Conservation (phyloP, 2,888 invertebrate species). For the Siphlonurus alternatus region DNA sequence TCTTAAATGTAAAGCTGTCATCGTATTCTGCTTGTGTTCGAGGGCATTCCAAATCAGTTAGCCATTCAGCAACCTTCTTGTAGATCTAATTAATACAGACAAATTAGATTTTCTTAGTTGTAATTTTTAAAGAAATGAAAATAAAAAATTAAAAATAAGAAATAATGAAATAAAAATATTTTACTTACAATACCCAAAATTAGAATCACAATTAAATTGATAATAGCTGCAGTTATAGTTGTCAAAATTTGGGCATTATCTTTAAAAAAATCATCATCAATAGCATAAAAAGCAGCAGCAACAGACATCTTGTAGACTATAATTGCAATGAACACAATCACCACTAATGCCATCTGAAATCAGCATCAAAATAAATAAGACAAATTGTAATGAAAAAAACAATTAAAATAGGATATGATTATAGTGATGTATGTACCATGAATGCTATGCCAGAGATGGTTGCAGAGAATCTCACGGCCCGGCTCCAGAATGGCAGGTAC, state of each 20-base stretch:
- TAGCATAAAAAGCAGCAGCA: slow-evolving; percentile 63
- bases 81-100: slow-evolving; percentile 40
- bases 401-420: background rate
- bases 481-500: slow-evolving; percentile 62
- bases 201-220: slow-evolving; percentile 89
- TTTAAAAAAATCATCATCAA: slow-evolving; percentile 18
- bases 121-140: background rate
- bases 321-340: slow-evolving; percentile 84
- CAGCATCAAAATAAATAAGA: slow-evolving; percentile 28
- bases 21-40: slow-evolving; percentile 94
- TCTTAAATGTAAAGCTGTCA: slow-evolving; percentile 93
- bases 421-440: slow-evolving; percentile 45
- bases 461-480: slow-evolving; percentile 49
- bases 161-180: no score
- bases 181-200: slow-evolving; percentile 61
- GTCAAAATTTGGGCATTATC: slow-evolving; percentile 79
- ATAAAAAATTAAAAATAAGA: no score
- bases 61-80: slow-evolving; percentile 62
- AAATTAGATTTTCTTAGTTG: background rate
- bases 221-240: slow-evolving; percentile 77
- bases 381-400: background rate
- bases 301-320: slow-evolving; percentile 82
- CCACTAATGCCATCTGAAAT: slow-evolving; percentile 60
- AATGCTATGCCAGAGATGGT: slow-evolving; percentile 76
- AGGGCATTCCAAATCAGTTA: slow-evolving; percentile 81